Evolutionary conservation across 64 coral and sea anemone genomes (phyloP).

Genomic region (Porites australiensis): DNA sequence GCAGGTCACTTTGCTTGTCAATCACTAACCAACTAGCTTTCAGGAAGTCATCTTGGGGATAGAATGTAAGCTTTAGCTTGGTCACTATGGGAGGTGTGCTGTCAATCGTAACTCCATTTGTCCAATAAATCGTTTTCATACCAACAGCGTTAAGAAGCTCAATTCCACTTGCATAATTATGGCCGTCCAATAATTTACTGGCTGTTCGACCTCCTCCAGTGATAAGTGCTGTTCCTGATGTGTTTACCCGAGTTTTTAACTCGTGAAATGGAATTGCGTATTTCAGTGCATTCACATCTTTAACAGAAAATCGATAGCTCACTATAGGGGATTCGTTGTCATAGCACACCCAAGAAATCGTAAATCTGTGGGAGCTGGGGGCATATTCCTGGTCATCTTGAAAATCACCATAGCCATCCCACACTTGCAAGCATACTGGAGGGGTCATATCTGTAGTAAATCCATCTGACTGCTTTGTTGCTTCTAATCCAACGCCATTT

Average conservation of each 20-base stretch:
- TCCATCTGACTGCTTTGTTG: conserved; percentile 68
- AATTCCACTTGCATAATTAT: conserved; percentile 77
- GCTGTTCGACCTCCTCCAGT: conserved; percentile 71
- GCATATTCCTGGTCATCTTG: conserved; percentile 42
- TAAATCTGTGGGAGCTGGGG: conserved; percentile 50
- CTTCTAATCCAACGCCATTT: conserved; percentile 61
- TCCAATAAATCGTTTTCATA: conserved; percentile 74
- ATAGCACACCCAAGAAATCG: conserved; percentile 78
- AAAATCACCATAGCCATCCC: conserved; percentile 44
- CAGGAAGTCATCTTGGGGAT: conserved; percentile 57
- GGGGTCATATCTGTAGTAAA: conserved; percentile 79
- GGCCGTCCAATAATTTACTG: conserved; percentile 48
- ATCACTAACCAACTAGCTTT: conserved; percentile 63
- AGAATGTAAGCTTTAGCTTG: conserved; percentile 55
- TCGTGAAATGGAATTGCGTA: conserved; percentile 75
- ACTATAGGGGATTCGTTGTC: conserved; percentile 78
- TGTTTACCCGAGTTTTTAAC: conserved; percentile 43
- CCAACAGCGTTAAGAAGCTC: conserved; percentile 78
- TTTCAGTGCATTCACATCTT: conserved; percentile 39
- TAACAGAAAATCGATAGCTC: conserved; percentile 75
- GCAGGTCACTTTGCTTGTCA: conserved; percentile 79
- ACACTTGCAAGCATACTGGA: conserved; percentile 75
- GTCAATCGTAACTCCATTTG: conserved; percentile 78
- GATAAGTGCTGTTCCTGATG: conserved; percentile 66
- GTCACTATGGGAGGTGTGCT: conserved; percentile 78